These are phyloP conservation scores for Agapornis roseicollis DNA, from an alignment of 2,113 vertebrate species.

Conservation along the genomic window DNA sequence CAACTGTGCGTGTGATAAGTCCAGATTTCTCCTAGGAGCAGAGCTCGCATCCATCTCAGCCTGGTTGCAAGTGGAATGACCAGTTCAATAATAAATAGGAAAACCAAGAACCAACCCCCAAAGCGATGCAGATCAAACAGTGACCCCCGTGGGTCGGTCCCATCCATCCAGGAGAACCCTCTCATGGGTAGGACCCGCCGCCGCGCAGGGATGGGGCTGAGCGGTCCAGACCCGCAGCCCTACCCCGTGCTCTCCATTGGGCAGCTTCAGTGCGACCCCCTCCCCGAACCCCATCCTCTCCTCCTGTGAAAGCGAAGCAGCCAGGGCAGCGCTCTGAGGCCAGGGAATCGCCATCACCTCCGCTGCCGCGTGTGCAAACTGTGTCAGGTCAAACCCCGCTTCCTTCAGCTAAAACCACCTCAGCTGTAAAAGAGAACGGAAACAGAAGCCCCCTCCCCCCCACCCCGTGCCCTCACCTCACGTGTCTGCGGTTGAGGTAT, in stretches of 20 bases:
- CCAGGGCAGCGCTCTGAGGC: conserved; percentile 59
- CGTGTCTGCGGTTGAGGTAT: conserved; percentile 76
- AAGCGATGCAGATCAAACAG: conserved; percentile 55
- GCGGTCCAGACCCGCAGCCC: neutral
- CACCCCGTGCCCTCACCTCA: conserved; percentile 63
- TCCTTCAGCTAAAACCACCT: conserved; percentile 74
- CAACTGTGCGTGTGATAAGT: conserved; percentile 66
- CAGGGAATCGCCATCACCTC: conserved; percentile 55
- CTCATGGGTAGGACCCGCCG: neutral
- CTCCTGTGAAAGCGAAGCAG: conserved; percentile 35
- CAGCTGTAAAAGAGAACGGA: conserved; percentile 70
- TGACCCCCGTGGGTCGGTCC: neutral
- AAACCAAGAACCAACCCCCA: neutral
- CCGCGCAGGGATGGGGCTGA: neutral
- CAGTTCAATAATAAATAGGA: conserved; percentile 78
- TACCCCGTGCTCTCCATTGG: conserved; percentile 1
- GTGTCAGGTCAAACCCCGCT: conserved; percentile 65
- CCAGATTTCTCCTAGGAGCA: conserved; percentile 69
- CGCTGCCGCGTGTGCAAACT: conserved; percentile 73
- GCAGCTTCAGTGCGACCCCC: neutral
- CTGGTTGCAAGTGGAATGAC: conserved; percentile 71
- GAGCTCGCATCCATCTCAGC: conserved; percentile 57
- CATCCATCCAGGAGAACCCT: neutral
- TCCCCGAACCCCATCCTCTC: neutral
- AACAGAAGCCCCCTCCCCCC: conserved; percentile 61